Evolutionary conservation across 2,797 vertebrate species (phyloP), one percentile per base, ranked within the genome.

Genomic region (Gadopsis marmoratus): DNA sequence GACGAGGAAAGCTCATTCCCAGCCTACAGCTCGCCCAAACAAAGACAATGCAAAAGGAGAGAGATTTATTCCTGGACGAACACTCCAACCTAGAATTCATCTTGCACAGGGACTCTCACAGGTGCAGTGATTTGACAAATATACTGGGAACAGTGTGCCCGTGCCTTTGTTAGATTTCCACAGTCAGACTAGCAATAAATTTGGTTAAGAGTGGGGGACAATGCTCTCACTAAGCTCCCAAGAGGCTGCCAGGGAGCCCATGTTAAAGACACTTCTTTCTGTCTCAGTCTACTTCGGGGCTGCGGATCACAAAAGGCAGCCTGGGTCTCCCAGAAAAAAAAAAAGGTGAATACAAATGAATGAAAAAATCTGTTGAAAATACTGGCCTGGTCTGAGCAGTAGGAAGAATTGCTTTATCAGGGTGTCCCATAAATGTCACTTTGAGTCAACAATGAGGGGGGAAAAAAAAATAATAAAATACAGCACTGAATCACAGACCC

Each of bases 61-160:
- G 95, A 98, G 96, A 97, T 98, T 97, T 97, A 98, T 98, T 97
- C 95, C 92, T 95, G 78, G 91, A 95, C 90, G 79, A 90, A 93
- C 78, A 83, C 23, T 79, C 91, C 94, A 91, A 91, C 94, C 94
- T 93, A 94, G 95, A 96, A 98, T 97, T 96, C 96, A 97, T 97
- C 97, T 97, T 97, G 93, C 91, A 64, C 89, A 78, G 95, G 94
- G 95, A 96, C 95, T 96, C 97, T 97, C 96, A 95, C 96, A 98
- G 97, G 97, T 98, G 96, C 91, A 91, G 95, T 78, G 74, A 94
- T 96, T 96, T 98, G 97, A 98, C 97, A 97, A 97, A 98, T 97
- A 96, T 91, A 95, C 95, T 89, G 75, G 91, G 93, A 96, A 95
- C 95, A 91, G 95, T 93, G 92, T 95, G 78, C 84, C 94, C 85